phyloP scores from a whole-genome alignment of 1,140 invertebrate genomes.

The Mizuhopecten yessoensis region DNA sequence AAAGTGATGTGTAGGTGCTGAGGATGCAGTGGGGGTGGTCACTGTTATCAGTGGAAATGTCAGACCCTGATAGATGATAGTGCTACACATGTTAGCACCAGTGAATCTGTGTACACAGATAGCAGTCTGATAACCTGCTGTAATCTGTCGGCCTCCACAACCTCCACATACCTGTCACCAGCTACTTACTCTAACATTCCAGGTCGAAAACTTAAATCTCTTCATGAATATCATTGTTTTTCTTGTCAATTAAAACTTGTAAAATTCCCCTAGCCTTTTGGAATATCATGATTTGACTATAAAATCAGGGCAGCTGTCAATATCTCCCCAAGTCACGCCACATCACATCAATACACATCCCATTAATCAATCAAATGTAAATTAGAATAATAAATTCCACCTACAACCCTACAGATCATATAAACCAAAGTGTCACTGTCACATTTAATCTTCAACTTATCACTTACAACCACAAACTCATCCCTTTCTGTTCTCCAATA shows the following conservation, averaged over 20 bases:
- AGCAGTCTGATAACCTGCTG: neutral
- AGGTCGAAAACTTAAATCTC: no score
- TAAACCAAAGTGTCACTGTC: neutral
- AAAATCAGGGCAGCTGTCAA: neutral
- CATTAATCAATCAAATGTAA: neutral
- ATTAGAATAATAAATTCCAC: neutral
- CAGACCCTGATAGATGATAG: neutral
- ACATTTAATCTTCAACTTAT: no score
- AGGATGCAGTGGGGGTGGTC: slow-evolving; percentile 1
- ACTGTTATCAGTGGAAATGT: slow-evolving; percentile 1
- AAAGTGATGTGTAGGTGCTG: no score
- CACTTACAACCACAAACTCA: neutral
- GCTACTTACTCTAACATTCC: no score
- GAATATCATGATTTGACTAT: neutral
- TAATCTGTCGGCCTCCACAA: no score
- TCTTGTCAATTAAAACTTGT: neutral
- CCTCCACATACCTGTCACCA: neutral
- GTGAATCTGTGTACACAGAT: neutral
- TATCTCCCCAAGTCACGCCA: neutral
- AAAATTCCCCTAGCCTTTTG: neutral
- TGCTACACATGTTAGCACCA: neutral
- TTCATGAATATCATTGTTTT: neutral
- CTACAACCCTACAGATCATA: slow-evolving; percentile 1
- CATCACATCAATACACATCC: neutral
- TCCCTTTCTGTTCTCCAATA: neutral